A percentile compares a stretch with the other conserved stretches of the same genome.
phyloP scores from a whole-genome alignment of 1,140 invertebrate species.

The Papilio machaon region DNA sequence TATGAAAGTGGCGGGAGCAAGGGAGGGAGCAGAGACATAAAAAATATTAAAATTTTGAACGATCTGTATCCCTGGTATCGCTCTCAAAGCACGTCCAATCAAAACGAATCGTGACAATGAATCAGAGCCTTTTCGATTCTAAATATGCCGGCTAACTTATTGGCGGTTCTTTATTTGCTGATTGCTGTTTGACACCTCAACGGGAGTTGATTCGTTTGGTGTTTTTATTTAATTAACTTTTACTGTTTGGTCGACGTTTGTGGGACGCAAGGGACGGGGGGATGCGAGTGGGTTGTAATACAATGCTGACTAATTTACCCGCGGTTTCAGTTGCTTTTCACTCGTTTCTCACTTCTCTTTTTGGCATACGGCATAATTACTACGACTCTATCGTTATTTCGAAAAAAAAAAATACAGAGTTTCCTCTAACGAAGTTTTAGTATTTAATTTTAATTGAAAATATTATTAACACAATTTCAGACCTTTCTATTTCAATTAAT shows the following conservation, averaged over 20 bases:
- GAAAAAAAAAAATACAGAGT: slow-evolving; percentile 10
- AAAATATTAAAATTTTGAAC: slow-evolving; percentile 79
- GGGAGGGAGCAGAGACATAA: slow-evolving; percentile 60
- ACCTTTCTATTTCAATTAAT: too few species aligned
- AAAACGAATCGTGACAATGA: slow-evolving; percentile 79
- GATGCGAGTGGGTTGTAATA: slow-evolving; percentile 50
- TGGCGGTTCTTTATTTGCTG: slow-evolving; percentile 78
- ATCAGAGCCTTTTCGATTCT: slow-evolving; percentile 76
- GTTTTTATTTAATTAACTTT: slow-evolving; percentile 80
- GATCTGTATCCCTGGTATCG: slow-evolving; percentile 75
- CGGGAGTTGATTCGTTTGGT: slow-evolving; percentile 63
- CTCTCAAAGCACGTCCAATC: slow-evolving; percentile 81
- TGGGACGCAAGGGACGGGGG: slow-evolving; percentile 46
- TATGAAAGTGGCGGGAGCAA: slow-evolving; percentile 50
- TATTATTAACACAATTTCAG: not conserved
- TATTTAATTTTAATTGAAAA: not conserved
- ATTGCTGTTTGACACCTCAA: slow-evolving; percentile 76
- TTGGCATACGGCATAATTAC: slow-evolving; percentile 32
- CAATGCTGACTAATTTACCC: slow-evolving; percentile 74
- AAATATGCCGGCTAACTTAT: slow-evolving; percentile 77
- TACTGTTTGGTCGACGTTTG: slow-evolving; percentile 58
- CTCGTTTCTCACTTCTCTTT: slow-evolving; percentile 47
- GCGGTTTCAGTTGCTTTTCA: slow-evolving; percentile 58
- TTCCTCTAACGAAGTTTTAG: not conserved
- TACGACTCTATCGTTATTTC: slow-evolving; percentile 25